phyloP scores from a whole-genome alignment of 2,113 vertebrate species.

The Heterotilapia buettikoferi region DNA sequence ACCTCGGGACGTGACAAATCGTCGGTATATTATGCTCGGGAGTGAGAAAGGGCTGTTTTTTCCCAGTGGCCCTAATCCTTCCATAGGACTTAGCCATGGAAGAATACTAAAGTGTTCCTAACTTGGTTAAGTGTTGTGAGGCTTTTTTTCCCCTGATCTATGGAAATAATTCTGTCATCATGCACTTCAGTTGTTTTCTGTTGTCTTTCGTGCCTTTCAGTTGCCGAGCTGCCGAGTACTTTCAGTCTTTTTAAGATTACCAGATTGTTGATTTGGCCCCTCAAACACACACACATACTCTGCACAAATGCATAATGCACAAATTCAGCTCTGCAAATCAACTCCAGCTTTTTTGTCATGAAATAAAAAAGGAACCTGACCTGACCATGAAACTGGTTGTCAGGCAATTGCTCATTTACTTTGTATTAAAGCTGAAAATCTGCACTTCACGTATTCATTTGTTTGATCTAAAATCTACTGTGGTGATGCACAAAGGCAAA shows the following conservation, averaged over 20 bases:
- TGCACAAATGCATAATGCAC: not conserved
- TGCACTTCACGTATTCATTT: not conserved
- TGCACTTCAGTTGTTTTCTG: not conserved
- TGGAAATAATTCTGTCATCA: not conserved
- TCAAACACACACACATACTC: not conserved
- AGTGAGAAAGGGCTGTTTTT: not conserved
- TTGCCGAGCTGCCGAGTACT: not conserved
- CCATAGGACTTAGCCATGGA: not conserved
- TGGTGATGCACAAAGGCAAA: not conserved
- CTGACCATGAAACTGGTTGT: not conserved
- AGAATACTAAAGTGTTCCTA: not conserved
- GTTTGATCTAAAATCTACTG: accelerated
- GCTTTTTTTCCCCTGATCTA: accelerated
- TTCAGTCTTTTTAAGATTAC: not conserved
- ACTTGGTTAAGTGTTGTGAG: not conserved
- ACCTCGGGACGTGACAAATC: not conserved
- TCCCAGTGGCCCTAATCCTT: not conserved
- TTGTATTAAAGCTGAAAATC: not conserved
- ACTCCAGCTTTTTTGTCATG: not conserved
- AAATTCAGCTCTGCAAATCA: not conserved
- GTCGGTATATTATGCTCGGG: not conserved
- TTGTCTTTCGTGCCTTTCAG: not conserved
- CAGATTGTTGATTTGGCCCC: not conserved
- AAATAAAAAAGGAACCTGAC: not conserved
- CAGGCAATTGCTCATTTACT: not conserved